These are phyloP conservation scores for Asarcornis scutulata DNA, from an alignment of 2,113 vertebrate genomes.

Conservation along the genomic window DNA sequence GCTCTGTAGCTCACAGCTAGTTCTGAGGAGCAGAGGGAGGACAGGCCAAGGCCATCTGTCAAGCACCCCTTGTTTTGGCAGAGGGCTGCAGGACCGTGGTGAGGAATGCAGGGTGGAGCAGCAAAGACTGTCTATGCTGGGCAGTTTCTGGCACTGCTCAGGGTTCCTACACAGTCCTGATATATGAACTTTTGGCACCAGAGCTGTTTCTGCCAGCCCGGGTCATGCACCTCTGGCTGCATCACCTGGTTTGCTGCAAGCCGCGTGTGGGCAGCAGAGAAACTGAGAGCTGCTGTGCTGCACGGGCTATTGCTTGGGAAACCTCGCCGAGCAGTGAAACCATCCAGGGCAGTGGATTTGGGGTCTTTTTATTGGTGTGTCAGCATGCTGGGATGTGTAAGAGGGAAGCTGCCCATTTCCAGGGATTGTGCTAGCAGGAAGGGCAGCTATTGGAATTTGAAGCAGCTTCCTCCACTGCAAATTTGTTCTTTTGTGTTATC, in stretches of 20 bases:
- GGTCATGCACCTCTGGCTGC: fast-evolving
- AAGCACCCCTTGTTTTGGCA: neutral
- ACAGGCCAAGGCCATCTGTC: neutral
- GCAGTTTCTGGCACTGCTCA: neutral
- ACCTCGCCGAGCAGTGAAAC: neutral
- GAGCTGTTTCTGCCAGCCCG: neutral
- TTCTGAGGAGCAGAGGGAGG: neutral
- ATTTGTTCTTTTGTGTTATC: conserved; percentile 58
- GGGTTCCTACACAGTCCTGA: neutral
- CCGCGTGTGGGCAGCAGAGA: neutral
- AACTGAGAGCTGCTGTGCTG: fast-evolving
- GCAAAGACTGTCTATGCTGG: neutral
- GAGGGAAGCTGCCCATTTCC: conserved; percentile 74
- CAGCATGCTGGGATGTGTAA: conserved; percentile 49
- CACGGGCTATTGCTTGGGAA: neutral
- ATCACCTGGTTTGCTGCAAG: neutral
- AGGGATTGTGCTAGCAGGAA: conserved; percentile 73
- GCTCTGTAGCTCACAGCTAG: neutral
- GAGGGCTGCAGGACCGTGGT: fast-evolving
- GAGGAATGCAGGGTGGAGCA: neutral
- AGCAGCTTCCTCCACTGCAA: conserved; percentile 48
- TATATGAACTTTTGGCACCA: fast-evolving
- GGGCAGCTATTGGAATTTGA: conserved; percentile 53
- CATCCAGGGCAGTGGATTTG: conserved; percentile 12
- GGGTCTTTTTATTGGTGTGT: conserved; percentile 21